Evolutionary conservation across 2,797 vertebrate genomes (phyloP).

Genomic region (Dallia pectoralis): DNA sequence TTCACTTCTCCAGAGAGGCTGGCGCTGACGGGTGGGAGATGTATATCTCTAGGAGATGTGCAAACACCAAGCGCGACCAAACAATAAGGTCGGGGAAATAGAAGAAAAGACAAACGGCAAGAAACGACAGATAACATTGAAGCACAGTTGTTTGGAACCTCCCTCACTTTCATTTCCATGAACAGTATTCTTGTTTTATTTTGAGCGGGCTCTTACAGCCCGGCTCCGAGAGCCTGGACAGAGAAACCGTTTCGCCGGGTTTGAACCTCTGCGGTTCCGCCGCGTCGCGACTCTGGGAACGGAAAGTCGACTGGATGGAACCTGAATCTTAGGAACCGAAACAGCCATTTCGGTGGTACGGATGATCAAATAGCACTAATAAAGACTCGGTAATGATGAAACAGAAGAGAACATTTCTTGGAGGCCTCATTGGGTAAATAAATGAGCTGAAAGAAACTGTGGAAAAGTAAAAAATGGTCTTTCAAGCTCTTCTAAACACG

Average conservation of each 20-base stretch:
- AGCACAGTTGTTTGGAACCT: background rate
- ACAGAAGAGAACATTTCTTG: slow-evolving; percentile 19
- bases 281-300: slow-evolving; percentile 49
- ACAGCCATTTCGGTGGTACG: slow-evolving; percentile 49
- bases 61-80: slow-evolving; percentile 36
- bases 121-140: slow-evolving; percentile 27
- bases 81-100: slow-evolving; percentile 52
- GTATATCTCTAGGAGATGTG: slow-evolving; percentile 59
- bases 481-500: slow-evolving; percentile 32
- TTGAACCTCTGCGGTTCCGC: slow-evolving; percentile 9
- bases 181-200: background rate
- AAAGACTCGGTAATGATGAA: slow-evolving; percentile 14
- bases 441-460: slow-evolving; percentile 46
- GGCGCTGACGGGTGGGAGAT: slow-evolving; percentile 61
- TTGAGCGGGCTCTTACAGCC: background rate
- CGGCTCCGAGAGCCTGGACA: background rate
- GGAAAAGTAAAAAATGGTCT: slow-evolving; percentile 43
- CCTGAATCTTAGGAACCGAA: slow-evolving; percentile 51
- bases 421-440: slow-evolving; percentile 57
- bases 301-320: slow-evolving; percentile 46
- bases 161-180: background rate
- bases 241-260: background rate
- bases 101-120: slow-evolving; percentile 8
- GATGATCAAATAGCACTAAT: slow-evolving; percentile 49
- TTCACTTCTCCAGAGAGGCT: slow-evolving; percentile 57